A percentile compares a stretch with the other conserved stretches of the same genome.
Conservation (phyloP, 2,797 vertebrate species). For the Siniperca undulata region DNA sequence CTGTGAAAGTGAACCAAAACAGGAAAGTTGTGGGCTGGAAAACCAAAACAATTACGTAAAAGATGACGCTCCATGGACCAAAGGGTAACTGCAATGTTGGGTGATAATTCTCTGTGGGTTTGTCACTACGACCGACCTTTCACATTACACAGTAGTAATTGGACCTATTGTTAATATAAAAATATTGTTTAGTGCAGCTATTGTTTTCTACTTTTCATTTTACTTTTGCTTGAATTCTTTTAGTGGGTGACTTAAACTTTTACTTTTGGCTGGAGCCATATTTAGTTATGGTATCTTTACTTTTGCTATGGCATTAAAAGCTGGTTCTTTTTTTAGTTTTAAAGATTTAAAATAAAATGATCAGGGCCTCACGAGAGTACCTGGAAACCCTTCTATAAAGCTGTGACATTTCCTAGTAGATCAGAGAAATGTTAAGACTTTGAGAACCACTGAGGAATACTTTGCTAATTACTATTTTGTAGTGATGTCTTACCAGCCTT, state of each 20-base stretch:
- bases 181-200: not conserved
- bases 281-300: not conserved
- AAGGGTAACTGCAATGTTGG: not conserved
- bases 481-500: slow-evolving; percentile 25
- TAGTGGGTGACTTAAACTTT: not conserved
- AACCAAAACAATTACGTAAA: not conserved
- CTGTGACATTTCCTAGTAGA: slow-evolving; percentile 4
- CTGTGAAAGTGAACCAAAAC: too few relatives aligned
- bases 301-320: not conserved
- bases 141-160: not conserved
- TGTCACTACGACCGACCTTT: not conserved
- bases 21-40: too few relatives aligned
- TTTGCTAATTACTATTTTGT: slow-evolving; percentile 45
- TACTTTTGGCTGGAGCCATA: not conserved
- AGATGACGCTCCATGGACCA: not conserved
- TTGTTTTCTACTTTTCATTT: not conserved
- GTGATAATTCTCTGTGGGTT: not conserved
- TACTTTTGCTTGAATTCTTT: not conserved
- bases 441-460: slow-evolving; percentile 24
- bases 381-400: not conserved
- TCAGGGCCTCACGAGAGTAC: slow-evolving; percentile 1
- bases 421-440: slow-evolving; percentile 24
- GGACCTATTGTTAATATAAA: not conserved
- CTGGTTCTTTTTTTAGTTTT: not conserved
- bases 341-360: not conserved